These are phyloP conservation scores for Tiliqua scincoides DNA, from an alignment of 2,113 vertebrate species.

Conservation along the genomic window DNA sequence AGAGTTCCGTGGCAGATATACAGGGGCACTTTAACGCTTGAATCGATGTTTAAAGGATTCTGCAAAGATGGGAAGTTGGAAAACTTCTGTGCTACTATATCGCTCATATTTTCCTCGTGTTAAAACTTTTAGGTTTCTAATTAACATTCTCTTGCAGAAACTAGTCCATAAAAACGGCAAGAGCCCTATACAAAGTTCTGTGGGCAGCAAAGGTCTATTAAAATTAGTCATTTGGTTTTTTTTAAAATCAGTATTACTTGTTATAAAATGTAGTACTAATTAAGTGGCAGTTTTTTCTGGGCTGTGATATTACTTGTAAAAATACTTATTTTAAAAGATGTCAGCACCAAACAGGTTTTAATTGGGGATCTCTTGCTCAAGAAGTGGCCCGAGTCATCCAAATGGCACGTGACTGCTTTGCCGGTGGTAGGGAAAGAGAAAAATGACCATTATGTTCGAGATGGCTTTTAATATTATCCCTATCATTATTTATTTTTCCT, in stretches of 20 bases:
- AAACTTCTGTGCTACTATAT: neutral
- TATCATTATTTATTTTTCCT: neutral
- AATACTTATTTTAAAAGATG: neutral
- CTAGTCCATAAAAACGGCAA: neutral
- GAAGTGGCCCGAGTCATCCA: neutral
- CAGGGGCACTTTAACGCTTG: neutral
- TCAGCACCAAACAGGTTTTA: neutral
- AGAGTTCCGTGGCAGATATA: neutral
- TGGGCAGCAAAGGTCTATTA: neutral
- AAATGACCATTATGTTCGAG: constrained; percentile 33
- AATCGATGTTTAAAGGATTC: neutral
- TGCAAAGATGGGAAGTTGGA: neutral
- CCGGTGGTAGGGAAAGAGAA: constrained; percentile 37
- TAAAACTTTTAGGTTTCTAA: neutral
- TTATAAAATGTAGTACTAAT: neutral
- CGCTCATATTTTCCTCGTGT: neutral
- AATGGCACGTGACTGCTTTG: constrained; percentile 14
- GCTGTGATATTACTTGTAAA: neutral
- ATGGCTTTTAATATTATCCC: constrained; percentile 46
- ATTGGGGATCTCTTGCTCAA: constrained; percentile 2
- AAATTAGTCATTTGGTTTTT: neutral
- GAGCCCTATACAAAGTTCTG: neutral
- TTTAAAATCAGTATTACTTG: neutral
- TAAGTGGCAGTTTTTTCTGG: neutral
- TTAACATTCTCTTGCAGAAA: neutral